Percentiles rank a stretch among this genome's conserved stretches.
These are phyloP conservation scores for Sebastes iracundus DNA, from an alignment of 2,797 vertebrate genomes.

Conservation along the genomic window DNA sequence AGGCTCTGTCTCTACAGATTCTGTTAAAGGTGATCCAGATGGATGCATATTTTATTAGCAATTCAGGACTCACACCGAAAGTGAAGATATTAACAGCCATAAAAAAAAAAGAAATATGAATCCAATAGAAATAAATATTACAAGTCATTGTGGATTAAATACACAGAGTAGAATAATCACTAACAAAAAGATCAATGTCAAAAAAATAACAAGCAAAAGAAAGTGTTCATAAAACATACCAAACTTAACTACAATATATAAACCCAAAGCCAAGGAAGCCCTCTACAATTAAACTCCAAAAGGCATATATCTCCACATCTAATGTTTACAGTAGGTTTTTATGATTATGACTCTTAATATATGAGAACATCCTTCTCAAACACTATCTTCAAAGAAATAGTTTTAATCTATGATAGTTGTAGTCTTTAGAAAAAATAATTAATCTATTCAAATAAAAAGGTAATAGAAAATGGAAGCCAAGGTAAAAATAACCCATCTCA, in stretches of 20 bases:
- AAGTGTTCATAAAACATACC: conserved; percentile 75
- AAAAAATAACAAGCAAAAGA: conserved; percentile 70
- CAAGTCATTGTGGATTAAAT: conserved; percentile 83
- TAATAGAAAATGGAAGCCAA: conserved; percentile 68
- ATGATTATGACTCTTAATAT: conserved; percentile 61
- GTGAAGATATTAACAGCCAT: conserved; percentile 69
- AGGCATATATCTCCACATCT: conserved; percentile 84
- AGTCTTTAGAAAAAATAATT: conserved; percentile 51
- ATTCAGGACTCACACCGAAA: conserved; percentile 55
- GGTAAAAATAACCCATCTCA: conserved; percentile 42
- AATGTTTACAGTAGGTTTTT: conserved; percentile 56
- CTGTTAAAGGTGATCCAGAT: conserved; percentile 52
- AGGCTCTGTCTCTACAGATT: conserved; percentile 21
- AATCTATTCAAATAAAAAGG: conserved; percentile 52
- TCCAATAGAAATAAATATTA: conserved; percentile 91
- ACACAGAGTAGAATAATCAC: conserved; percentile 79
- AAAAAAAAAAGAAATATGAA: conserved; percentile 65
- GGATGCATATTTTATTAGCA: conserved; percentile 64
- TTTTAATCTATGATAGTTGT: conserved; percentile 57
- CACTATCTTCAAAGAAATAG: conserved; percentile 47
- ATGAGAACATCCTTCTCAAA: conserved; percentile 60
- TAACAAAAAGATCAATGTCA: conserved; percentile 73
- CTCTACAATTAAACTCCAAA: conserved; percentile 80
- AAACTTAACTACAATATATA: conserved; percentile 79
- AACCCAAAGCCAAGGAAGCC: conserved; percentile 82